Conservation (phyloP, 1,140 invertebrate species). For the Heliconius hewitsoni region DNA sequence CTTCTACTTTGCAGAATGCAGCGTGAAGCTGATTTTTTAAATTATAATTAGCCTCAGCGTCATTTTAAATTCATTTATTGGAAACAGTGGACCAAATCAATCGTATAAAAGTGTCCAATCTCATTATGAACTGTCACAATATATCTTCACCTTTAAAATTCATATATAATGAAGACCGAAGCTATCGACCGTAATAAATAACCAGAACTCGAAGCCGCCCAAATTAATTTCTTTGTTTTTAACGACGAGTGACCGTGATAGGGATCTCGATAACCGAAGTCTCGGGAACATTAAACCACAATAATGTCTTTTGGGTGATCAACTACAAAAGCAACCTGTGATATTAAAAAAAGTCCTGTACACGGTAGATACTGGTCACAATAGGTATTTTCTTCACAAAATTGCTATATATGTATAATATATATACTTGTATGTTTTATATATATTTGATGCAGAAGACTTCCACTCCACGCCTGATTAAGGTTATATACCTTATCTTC, state of each 20-base stretch:
- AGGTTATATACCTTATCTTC: no score
- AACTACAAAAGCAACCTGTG: conserved; percentile 42
- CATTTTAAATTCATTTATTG: no score
- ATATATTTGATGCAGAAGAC: no score
- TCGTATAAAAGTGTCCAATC: conserved; percentile 18
- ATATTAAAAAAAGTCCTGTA: background rate
- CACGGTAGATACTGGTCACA: no score
- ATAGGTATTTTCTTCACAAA: no score
- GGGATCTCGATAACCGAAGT: conserved; percentile 42
- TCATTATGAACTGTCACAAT: conserved; percentile 23
- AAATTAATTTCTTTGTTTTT: conserved; percentile 53
- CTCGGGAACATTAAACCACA: conserved; percentile 37
- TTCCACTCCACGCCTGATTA: no score
- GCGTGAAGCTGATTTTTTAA: no score
- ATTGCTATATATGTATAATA: no score
- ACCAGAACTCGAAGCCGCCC: conserved; percentile 31
- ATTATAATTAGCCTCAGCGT: no score
- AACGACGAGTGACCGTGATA: conserved; percentile 44
- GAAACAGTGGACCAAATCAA: background rate
- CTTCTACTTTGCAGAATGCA: no score
- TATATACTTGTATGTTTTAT: no score
- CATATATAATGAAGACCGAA: conserved; percentile 30
- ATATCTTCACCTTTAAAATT: conserved; percentile 30
- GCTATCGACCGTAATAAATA: conserved; percentile 43
- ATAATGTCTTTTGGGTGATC: conserved; percentile 35